phyloP scores from a whole-genome alignment of 2,797 vertebrate species.

The Pelobates cultripes region DNA sequence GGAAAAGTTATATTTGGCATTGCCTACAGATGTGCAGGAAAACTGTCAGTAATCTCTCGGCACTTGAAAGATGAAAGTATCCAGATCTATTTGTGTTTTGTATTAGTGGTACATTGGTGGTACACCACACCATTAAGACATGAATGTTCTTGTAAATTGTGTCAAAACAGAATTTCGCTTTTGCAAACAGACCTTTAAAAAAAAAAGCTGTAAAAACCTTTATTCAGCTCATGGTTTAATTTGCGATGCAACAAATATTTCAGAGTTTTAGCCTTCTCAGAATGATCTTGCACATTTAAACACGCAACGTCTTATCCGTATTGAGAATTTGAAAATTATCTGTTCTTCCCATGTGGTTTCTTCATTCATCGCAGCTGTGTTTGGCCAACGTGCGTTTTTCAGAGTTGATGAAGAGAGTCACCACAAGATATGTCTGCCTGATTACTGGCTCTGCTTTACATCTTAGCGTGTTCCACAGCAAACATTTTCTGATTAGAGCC shows the following conservation, averaged over 20 bases:
- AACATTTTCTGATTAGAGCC: slow-evolving; percentile 37
- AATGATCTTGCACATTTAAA: slow-evolving; percentile 28
- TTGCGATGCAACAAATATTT: slow-evolving; percentile 24
- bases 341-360: slow-evolving; percentile 47
- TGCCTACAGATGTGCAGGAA: slow-evolving; percentile 34
- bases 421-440: slow-evolving; percentile 36
- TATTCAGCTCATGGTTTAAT: slow-evolving; percentile 35
- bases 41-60: slow-evolving; percentile 46
- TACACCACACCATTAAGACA: slow-evolving; percentile 47
- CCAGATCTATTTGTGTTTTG: slow-evolving; percentile 52
- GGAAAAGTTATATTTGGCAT: slow-evolving; percentile 49
- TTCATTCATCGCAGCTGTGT: slow-evolving; percentile 50
- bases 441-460: slow-evolving; percentile 42
- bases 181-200: slow-evolving; percentile 25
- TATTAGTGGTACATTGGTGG: slow-evolving; percentile 44
- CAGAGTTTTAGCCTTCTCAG: slow-evolving; percentile 13
- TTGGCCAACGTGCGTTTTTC: slow-evolving; percentile 44
- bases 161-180: slow-evolving; percentile 46
- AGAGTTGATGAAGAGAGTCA: slow-evolving; percentile 43
- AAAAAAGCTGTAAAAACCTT: slow-evolving; percentile 33
- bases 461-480: slow-evolving; percentile 30
- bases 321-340: slow-evolving; percentile 42
- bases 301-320: slow-evolving; percentile 32
- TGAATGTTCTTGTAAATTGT: slow-evolving; percentile 51
- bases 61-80: slow-evolving; percentile 49